Conservation (phyloP, 2,113 vertebrate species). For the Callaeas wilsoni region DNA sequence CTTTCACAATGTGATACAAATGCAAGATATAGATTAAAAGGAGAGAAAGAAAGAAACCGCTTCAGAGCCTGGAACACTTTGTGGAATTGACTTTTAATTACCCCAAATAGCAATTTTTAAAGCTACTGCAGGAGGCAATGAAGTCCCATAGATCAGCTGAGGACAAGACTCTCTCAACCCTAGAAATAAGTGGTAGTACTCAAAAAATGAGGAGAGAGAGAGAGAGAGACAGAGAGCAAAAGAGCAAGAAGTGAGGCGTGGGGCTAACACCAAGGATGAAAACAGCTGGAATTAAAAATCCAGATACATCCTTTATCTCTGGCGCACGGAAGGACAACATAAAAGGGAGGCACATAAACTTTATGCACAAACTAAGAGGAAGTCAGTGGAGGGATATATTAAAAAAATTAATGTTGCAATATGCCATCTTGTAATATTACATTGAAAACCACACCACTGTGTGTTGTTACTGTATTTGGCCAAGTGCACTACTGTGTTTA, state of each 20-base stretch:
- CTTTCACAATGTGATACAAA: neutral
- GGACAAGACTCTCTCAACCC: neutral
- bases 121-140: neutral
- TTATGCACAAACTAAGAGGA: neutral
- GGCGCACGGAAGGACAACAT: neutral
- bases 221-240: neutral
- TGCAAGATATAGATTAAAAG: neutral
- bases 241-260: neutral
- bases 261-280: neutral
- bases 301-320: neutral
- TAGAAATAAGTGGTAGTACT: neutral
- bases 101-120: neutral
- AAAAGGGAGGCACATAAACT: neutral
- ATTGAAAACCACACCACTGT: neutral
- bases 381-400: neutral
- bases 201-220: accelerated
- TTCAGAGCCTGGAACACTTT: neutral
- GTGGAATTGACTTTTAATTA: neutral
- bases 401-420: neutral
- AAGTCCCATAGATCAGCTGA: neutral
- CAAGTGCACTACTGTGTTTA: neutral
- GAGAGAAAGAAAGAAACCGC: neutral
- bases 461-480: neutral
- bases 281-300: neutral
- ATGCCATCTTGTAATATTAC: neutral